A percentile compares a stretch with the other conserved stretches of the same genome.
phyloP scores from a whole-genome alignment of 2,797 vertebrate species.

The Allobates femoralis region DNA sequence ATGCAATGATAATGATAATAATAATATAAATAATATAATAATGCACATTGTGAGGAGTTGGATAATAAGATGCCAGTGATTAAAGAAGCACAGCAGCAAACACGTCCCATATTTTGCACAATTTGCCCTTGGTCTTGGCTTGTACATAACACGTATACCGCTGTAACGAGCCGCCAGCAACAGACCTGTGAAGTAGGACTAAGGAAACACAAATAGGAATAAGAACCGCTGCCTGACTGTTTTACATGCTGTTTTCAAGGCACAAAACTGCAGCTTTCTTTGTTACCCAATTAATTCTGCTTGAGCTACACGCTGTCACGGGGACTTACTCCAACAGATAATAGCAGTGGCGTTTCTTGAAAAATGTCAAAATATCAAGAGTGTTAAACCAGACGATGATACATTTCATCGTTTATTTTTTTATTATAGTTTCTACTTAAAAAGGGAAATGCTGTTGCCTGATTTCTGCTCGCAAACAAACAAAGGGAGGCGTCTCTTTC shows the following conservation, averaged over 20 bases:
- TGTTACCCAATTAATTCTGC: conserved; percentile 64
- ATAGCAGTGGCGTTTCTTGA: conserved; percentile 60
- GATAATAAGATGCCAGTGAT: neutral
- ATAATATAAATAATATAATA: too few species aligned
- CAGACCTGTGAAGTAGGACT: conserved; percentile 52
- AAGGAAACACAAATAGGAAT: conserved; percentile 43
- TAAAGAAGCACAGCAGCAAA: neutral
- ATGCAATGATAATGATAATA: neutral
- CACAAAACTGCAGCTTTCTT: conserved; percentile 59
- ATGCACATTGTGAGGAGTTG: neutral
- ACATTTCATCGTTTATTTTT: conserved; percentile 48
- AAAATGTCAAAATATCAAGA: conserved; percentile 63
- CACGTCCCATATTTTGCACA: neutral
- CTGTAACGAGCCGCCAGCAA: conserved; percentile 4
- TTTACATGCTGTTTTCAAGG: conserved; percentile 60
- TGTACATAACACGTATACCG: neutral
- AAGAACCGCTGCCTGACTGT: conserved; percentile 49
- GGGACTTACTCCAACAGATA: conserved; percentile 57
- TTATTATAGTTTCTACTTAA: conserved; percentile 38
- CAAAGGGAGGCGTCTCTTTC: conserved; percentile 34
- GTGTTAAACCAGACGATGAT: conserved; percentile 55
- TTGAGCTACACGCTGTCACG: conserved; percentile 58
- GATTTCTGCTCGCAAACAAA: conserved; percentile 17
- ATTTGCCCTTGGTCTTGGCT: neutral
- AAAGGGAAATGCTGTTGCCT: conserved; percentile 30